A percentile compares a stretch with the other conserved stretches of the same genome.
Evolutionary conservation across 2,797 vertebrate genomes (phyloP).

Genomic region (Amazonetta brasiliensis): DNA sequence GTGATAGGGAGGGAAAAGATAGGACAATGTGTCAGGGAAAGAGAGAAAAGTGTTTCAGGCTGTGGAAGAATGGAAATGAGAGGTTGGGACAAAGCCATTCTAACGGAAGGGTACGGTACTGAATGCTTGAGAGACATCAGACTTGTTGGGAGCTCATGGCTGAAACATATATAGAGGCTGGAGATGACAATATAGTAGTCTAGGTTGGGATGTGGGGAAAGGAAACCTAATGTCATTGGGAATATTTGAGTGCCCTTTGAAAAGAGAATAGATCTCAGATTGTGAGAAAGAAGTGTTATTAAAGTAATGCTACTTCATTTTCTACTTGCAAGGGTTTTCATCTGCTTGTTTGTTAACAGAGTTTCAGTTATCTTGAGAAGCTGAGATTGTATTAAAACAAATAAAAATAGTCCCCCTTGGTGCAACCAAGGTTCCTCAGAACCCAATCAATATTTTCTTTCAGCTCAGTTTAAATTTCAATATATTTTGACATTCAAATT

Average conservation of each 20-base stretch:
- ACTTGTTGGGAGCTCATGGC: accelerated
- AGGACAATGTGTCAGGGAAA: background rate
- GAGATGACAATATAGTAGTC: background rate
- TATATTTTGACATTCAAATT: conserved; percentile 27
- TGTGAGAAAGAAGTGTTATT: background rate
- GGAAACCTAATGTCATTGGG: background rate
- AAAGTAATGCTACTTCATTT: background rate
- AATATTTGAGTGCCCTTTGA: background rate
- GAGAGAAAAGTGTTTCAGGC: background rate
- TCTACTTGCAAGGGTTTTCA: background rate
- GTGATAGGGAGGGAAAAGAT: conserved; percentile 6
- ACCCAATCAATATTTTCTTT: background rate
- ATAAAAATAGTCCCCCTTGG: background rate
- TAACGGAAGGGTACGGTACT: background rate
- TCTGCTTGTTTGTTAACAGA: background rate
- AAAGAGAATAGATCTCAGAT: background rate
- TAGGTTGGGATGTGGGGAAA: background rate
- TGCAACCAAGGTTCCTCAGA: background rate
- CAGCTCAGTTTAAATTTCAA: background rate
- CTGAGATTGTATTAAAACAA: background rate
- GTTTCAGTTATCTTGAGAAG: background rate
- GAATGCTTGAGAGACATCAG: background rate
- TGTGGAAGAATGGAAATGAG: background rate
- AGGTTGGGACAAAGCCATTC: background rate
- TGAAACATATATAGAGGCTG: background rate